phyloP scores from a whole-genome alignment of 2,113 vertebrate genomes.

The Steatornis caripensis region DNA sequence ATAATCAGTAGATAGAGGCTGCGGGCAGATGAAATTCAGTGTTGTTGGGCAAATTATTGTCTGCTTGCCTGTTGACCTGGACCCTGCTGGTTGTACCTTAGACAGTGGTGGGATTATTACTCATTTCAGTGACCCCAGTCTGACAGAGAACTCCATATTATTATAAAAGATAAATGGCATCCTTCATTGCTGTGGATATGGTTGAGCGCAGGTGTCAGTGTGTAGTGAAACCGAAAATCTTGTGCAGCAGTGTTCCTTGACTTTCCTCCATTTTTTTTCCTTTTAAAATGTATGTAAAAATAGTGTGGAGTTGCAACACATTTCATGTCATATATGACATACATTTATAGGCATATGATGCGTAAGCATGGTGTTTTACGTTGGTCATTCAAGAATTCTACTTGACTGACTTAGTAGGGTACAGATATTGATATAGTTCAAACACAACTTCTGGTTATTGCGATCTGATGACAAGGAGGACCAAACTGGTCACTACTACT shows the following conservation, averaged over 20 bases:
- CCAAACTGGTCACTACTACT: not conserved
- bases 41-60: constrained; percentile 97
- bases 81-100: constrained; percentile 82
- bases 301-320: not conserved
- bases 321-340: not conserved
- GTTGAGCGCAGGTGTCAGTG: constrained; percentile 66
- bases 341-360: not conserved
- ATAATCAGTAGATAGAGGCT: constrained; percentile 96
- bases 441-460: not conserved
- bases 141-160: constrained; percentile 71
- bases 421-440: not conserved
- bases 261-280: not conserved
- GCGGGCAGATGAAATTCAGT: constrained; percentile 97
- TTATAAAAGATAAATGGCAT: constrained; percentile 84
- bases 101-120: constrained; percentile 78
- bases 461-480: not conserved
- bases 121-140: constrained; percentile 79
- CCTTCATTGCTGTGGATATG: constrained; percentile 70
- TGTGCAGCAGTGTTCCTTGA: not conserved
- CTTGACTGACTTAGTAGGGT: not conserved
- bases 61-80: constrained; percentile 93
- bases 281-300: not conserved
- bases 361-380: not conserved
- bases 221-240: constrained; percentile 2
- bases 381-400: not conserved